Evolutionary conservation across 2,888 invertebrate genomes (phyloP).

Genomic region (Masnerella sp.): DNA sequence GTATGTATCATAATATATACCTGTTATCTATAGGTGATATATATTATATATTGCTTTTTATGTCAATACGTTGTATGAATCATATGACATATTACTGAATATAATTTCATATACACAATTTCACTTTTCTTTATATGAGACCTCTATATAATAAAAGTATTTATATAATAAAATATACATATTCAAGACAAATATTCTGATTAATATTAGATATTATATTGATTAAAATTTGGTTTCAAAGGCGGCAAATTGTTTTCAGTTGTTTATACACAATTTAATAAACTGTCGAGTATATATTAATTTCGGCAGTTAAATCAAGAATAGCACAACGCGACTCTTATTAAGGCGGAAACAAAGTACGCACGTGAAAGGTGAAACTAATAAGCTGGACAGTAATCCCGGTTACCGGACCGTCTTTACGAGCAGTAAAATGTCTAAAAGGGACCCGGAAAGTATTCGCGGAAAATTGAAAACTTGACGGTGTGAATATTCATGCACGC

Average conservation of each 20-base stretch:
- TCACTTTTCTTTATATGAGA: too few species aligned
- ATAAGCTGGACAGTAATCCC: slow-evolving; percentile 69
- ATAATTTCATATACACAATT: too few species aligned
- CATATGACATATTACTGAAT: too few species aligned
- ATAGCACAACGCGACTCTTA: slow-evolving; percentile 54
- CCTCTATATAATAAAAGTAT: too few species aligned
- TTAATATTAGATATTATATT: too few species aligned
- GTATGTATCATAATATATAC: too few species aligned
- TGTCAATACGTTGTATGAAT: too few species aligned
- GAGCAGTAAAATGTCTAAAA: slow-evolving; percentile 74
- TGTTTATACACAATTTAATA: slow-evolving; percentile 58
- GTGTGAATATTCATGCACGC: slow-evolving; percentile 74
- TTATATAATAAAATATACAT: too few species aligned
- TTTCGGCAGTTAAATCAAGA: slow-evolving; percentile 55
- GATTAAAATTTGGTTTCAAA: not conserved
- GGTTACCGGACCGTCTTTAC: slow-evolving; percentile 68
- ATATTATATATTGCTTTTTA: too few species aligned
- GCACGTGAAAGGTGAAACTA: slow-evolving; percentile 66
- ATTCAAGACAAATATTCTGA: too few species aligned
- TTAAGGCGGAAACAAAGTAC: slow-evolving; percentile 57
- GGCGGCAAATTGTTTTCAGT: slow-evolving; percentile 27
- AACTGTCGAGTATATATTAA: slow-evolving; percentile 56
- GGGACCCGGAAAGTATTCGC: slow-evolving; percentile 72
- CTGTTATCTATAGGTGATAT: too few species aligned
- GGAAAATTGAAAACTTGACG: slow-evolving; percentile 75